Conservation (phyloP, 2,888 invertebrate genomes). For the Ichneumon xanthorius region DNA sequence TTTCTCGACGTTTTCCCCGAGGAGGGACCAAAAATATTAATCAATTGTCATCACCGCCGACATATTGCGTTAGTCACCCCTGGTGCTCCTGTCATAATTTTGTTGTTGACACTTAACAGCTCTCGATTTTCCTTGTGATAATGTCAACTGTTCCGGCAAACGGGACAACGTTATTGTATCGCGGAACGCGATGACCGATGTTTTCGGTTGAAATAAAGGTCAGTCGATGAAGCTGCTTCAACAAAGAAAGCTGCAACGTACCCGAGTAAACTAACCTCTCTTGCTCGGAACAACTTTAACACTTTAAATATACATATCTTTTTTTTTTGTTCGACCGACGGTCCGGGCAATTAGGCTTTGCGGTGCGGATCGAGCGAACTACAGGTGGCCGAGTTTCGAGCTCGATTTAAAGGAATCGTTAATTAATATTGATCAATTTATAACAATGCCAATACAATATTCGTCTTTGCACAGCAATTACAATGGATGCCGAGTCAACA, state of each 20-base stretch:
- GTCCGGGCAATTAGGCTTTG: neutral
- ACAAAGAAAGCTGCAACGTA: constrained; percentile 44
- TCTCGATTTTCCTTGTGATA: constrained; percentile 1
- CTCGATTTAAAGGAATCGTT: neutral
- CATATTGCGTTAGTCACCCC: constrained; percentile 61
- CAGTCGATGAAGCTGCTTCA: constrained; percentile 55
- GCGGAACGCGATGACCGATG: constrained; percentile 73
- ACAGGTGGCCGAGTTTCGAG: neutral
- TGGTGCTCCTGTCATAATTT: constrained; percentile 60
- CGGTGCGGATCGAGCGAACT: neutral
- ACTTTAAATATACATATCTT: neutral
- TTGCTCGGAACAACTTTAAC: neutral
- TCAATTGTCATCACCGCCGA: constrained; percentile 43
- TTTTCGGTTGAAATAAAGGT: constrained; percentile 75
- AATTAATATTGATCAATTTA: neutral
- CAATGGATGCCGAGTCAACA: constrained; percentile 13
- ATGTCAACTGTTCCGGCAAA: constrained; percentile 44
- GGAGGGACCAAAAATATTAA: constrained; percentile 16
- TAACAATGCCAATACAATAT: neutral
- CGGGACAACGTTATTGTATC: constrained; percentile 59
- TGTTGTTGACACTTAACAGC: constrained; percentile 45
- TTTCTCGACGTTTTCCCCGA: constrained; percentile 16
- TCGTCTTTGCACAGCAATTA: neutral
- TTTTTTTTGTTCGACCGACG: constrained; percentile 7
- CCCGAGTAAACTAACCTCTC: constrained; percentile 62